These are phyloP conservation scores for Conopomorpha cramerella DNA, from an alignment of 1,140 invertebrate species.

Conservation along the genomic window DNA sequence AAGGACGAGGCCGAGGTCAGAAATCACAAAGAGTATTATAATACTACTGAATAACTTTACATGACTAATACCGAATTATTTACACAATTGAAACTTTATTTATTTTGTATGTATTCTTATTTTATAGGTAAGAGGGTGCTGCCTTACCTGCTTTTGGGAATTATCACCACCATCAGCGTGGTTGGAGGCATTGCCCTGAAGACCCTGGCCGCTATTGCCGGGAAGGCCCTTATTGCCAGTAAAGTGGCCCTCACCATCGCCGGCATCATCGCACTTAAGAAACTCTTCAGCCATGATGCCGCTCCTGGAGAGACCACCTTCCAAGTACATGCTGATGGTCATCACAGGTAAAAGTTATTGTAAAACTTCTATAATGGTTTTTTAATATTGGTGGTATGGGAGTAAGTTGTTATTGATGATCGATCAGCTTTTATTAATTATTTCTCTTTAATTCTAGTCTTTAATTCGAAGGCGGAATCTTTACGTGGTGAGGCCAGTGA, in stretches of 20 bases:
- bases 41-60: no score
- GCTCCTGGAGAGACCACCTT: constrained; percentile 64
- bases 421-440: constrained; percentile 11
- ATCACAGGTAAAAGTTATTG: constrained; percentile 67
- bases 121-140: constrained; percentile 51
- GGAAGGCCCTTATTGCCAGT: constrained; percentile 69
- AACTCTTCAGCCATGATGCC: constrained; percentile 67
- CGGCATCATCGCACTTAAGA: constrained; percentile 70
- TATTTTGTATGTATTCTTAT: no score
- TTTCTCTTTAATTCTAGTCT: constrained; percentile 54
- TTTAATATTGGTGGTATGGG: no score
- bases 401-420: no score
- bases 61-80: no score
- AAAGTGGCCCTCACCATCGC: constrained; percentile 72
- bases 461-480: constrained; percentile 62
- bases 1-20: constrained; percentile 58
- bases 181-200: constrained; percentile 65
- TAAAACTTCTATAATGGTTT: no score
- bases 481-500: constrained; percentile 63
- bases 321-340: constrained; percentile 68
- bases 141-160: constrained; percentile 64
- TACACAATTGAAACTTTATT: no score
- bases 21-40: no score
- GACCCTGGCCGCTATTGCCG: constrained; percentile 67
- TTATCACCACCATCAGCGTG: constrained; percentile 66